These are phyloP conservation scores for Scaptodrosophila lebanonensis DNA, from an alignment of 1,140 invertebrate genomes.

Conservation along the genomic window DNA sequence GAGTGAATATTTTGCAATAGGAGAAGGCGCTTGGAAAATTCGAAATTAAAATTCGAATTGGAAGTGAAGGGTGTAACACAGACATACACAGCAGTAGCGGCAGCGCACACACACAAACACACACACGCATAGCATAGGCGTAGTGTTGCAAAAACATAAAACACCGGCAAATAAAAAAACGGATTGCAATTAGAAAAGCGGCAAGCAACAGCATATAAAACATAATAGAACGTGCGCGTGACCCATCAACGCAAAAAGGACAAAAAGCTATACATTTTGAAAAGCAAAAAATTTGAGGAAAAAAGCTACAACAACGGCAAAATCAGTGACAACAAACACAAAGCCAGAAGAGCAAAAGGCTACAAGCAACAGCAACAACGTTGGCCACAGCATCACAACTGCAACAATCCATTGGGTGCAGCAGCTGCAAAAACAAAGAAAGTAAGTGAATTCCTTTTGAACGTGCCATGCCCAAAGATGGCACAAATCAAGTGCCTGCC, in stretches of 20 bases:
- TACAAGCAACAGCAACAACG: conserved; percentile 13
- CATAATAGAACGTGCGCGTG: not conserved
- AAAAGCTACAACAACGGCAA: conserved; percentile 29
- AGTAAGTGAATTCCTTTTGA: conserved; percentile 68
- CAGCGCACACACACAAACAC: conserved; percentile 16
- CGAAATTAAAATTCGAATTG: conserved; percentile 46
- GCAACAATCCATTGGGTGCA: conserved; percentile 6
- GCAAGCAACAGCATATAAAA: conserved; percentile 1
- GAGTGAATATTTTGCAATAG: no score
- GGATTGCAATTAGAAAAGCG: conserved; percentile 21
- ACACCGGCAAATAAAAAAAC: conserved; percentile 40
- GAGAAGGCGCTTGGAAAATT: no score
- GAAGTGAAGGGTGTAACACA: conserved; percentile 67
- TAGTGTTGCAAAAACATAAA: conserved; percentile 30
- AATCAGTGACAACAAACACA: conserved; percentile 18
- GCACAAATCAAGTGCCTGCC: conserved; percentile 25
- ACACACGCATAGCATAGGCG: conserved; percentile 26
- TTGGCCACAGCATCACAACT: conserved; percentile 11
- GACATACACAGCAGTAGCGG: conserved; percentile 21
- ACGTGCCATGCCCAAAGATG: conserved; percentile 60
- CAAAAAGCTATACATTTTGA: conserved; percentile 27
- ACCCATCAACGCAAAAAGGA: conserved; percentile 24
- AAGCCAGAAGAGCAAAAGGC: conserved; percentile 11
- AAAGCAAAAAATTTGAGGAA: conserved; percentile 42
- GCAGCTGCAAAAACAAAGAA: conserved; percentile 48